Conservation (phyloP, 92 coral and sea anemone species). For the Siderastrea siderea region DNA sequence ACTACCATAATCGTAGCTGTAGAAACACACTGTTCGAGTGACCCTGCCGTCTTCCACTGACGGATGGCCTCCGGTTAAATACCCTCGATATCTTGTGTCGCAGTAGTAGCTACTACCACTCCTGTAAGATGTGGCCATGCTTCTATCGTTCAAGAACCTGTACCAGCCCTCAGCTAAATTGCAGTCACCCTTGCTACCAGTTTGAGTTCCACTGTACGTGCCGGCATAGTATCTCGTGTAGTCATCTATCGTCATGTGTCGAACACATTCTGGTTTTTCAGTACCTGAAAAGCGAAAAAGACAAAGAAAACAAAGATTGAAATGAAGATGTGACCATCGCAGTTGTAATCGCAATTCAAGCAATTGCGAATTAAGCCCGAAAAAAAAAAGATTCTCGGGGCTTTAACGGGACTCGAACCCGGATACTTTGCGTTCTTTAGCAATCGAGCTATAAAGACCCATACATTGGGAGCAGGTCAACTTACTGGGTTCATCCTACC, state of each 20-base stretch:
- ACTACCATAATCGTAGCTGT: neutral
- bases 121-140: slow-evolving; percentile 5
- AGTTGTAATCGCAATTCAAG: no score
- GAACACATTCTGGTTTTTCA: slow-evolving; percentile 12
- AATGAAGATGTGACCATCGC: no score
- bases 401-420: no score
- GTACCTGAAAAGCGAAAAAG: slow-evolving; percentile 25
- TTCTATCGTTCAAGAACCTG: slow-evolving; percentile 29
- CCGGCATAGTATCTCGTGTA: neutral
- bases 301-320: no score
- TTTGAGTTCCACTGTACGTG: neutral
- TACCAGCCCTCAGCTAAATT: slow-evolving; percentile 62
- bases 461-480: no score
- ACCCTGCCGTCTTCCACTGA: slow-evolving; percentile 69
- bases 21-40: slow-evolving; percentile 75
- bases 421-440: no score
- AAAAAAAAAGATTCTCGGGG: no score
- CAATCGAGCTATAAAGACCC: no score
- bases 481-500: no score
- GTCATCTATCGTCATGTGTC: slow-evolving; percentile 5
- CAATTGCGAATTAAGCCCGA: no score
- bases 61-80: slow-evolving; percentile 77
- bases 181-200: slow-evolving; percentile 1
- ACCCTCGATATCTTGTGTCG: slow-evolving; percentile 65
- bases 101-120: slow-evolving; percentile 4